Conservation (phyloP, 1,140 invertebrate genomes). For the Drosophila paulistorum region DNA sequence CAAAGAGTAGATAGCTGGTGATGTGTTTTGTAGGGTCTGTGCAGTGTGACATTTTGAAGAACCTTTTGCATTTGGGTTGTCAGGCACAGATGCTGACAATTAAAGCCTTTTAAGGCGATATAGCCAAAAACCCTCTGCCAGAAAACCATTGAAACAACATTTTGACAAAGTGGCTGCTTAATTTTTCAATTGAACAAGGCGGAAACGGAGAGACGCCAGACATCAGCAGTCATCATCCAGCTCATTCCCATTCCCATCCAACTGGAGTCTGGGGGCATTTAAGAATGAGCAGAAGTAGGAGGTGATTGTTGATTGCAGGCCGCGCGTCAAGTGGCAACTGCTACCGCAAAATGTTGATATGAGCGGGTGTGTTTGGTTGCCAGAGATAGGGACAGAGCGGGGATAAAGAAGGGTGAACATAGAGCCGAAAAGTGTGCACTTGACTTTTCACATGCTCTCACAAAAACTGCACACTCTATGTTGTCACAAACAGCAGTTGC, state of each 20-base stretch:
- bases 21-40: conserved; percentile 5
- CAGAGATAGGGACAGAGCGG: conserved; percentile 11
- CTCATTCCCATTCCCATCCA: neutral
- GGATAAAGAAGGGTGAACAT: neutral
- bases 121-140: conserved; percentile 15
- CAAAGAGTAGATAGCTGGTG: neutral
- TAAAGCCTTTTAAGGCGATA: conserved; percentile 54
- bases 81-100: conserved; percentile 73
- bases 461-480: conserved; percentile 68
- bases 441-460: conserved; percentile 67
- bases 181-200: conserved; percentile 71
- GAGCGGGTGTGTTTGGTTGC: conserved; percentile 36
- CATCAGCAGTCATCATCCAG: neutral
- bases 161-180: conserved; percentile 79
- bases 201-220: conserved; percentile 18
- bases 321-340: conserved; percentile 66
- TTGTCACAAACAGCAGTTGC: conserved; percentile 64
- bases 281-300: neutral
- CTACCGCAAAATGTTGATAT: conserved; percentile 63
- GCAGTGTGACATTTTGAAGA: conserved; percentile 38
- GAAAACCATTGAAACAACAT: conserved; percentile 66
- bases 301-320: conserved; percentile 41
- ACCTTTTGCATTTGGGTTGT: conserved; percentile 77
- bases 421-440: conserved; percentile 58
- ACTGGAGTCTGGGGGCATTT: neutral